Base-by-base conservation (phyloP, 2,797 vertebrate genomes). In the Tiaroga cobitis region DNA sequence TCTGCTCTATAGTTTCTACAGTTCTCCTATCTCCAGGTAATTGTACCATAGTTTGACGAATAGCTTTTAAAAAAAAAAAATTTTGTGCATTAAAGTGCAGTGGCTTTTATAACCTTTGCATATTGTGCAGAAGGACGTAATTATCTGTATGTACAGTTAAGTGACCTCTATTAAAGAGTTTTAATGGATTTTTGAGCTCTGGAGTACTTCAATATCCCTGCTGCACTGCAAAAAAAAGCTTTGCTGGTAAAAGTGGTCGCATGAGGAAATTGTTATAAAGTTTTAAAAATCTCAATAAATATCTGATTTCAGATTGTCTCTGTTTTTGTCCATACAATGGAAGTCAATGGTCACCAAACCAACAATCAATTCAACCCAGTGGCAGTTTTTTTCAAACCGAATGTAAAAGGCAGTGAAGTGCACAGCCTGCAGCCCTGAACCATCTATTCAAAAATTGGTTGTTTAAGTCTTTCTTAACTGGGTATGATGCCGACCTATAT, bases 101-200 rank as follows among this genome's bases (percentile, higher is more conserved):
- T 80, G 70, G 54, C 72, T 83, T 74, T 67, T 21, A 10, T 91
- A 89, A 90, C 89, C 89, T 89, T 73, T 29, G 69, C 83, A 78
- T 29, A 41, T 67, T 79, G 81, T 87, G 32, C 41, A 76, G 81
- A 85, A 69, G 83, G 85, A 89, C 67, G 59, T 82, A 88, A 89
- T 89, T 87, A 87, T 88, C 85, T 78, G 70, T 84, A 89, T 80
- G 84, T 87, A 70, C 81, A 87, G 85, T 84, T 75, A 83, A 83
- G 78, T 88, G 90, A 91, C 90, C 90, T 87, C 89, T 76, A 89
- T 91, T 91, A 89, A 88, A 84, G 86, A 37, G 16, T 78, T 89
- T 63, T 90, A 89, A 91, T 91, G 83, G 86, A 83, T 85, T 90
- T 90, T 76, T 70, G 74, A 75, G 72, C 77, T 88, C 69, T 54